phyloP scores from a whole-genome alignment of 1,140 invertebrate genomes.

The Riptortus pedestris region DNA sequence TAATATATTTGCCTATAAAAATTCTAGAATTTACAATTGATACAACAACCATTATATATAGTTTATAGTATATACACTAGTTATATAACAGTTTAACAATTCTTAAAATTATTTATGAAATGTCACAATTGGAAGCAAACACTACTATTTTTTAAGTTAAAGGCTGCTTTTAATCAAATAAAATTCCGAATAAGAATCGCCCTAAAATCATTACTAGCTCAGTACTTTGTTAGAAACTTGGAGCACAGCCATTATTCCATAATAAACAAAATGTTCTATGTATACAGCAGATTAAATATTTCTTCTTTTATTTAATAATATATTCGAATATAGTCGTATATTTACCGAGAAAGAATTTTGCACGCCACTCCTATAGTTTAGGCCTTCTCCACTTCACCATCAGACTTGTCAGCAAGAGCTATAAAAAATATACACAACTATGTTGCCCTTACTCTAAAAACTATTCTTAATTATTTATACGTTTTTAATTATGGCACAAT shows the following conservation, averaged over 20 bases:
- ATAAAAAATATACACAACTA: conserved; percentile 5
- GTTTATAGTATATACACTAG: conserved; percentile 15
- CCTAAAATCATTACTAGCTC: conserved; percentile 11
- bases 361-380: neutral
- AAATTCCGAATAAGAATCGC: conserved; percentile 1
- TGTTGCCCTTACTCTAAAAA: neutral
- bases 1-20: conserved; percentile 19
- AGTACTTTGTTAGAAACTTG: conserved; percentile 18
- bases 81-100: conserved; percentile 11
- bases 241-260: conserved; percentile 17
- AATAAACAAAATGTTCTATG: conserved; percentile 15
- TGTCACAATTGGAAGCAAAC: conserved; percentile 15
- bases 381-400: neutral
- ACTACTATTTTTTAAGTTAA: conserved; percentile 6
- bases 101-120: conserved; percentile 15
- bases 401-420: conserved; percentile 7
- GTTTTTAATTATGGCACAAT: conserved; percentile 7
- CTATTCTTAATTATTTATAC: neutral
- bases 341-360: neutral
- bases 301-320: neutral
- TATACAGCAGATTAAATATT: conserved; percentile 16
- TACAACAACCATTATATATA: conserved; percentile 16
- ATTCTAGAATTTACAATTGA: conserved; percentile 12
- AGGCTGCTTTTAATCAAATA: neutral
- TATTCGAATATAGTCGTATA: neutral